Evolutionary conservation across 1,140 invertebrate genomes (phyloP).

Genomic region (Drosophila albomicans): DNA sequence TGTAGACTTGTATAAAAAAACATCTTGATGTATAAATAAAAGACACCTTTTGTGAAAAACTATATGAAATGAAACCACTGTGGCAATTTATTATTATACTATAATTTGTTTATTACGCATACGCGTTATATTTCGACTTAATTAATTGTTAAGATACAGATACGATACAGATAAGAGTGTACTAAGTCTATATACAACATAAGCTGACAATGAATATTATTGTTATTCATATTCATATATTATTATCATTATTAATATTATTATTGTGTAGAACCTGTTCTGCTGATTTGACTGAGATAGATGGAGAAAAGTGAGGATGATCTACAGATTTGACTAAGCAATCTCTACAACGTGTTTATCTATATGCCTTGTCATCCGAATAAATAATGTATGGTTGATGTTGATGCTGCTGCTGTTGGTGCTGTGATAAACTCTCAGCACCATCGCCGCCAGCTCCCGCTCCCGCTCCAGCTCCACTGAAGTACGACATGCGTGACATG

Average conservation of each 20-base stretch:
- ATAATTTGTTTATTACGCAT: slow-evolving; percentile 73
- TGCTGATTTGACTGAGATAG: slow-evolving; percentile 72
- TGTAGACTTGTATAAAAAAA: slow-evolving; percentile 48
- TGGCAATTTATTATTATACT: slow-evolving; percentile 60
- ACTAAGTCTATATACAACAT: slow-evolving; percentile 78
- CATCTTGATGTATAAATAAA: slow-evolving; percentile 68
- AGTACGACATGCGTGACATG: slow-evolving; percentile 84
- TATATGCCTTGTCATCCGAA: slow-evolving; percentile 84
- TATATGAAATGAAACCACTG: neutral
- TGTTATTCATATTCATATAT: slow-evolving; percentile 30
- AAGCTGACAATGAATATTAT: slow-evolving; percentile 70
- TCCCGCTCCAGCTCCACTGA: slow-evolving; percentile 64
- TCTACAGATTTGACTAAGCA: slow-evolving; percentile 30
- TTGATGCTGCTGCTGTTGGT: slow-evolving; percentile 67
- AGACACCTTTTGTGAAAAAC: slow-evolving; percentile 8
- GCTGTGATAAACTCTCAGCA: slow-evolving; percentile 64
- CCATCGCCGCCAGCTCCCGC: slow-evolving; percentile 54
- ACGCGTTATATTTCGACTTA: slow-evolving; percentile 60
- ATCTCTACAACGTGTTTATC: slow-evolving; percentile 52
- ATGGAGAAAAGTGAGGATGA: slow-evolving; percentile 36
- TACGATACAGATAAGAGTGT: slow-evolving; percentile 73
- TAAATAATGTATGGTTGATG: slow-evolving; percentile 84
- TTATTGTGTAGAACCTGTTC: slow-evolving; percentile 7
- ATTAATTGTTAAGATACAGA: slow-evolving; percentile 65
- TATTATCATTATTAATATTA: too few relatives aligned